Percentiles rank a stretch among this genome's conserved stretches.
Evolutionary conservation across 2,797 vertebrate species (phyloP).

Genomic region (Melanotaenia boesemani): DNA sequence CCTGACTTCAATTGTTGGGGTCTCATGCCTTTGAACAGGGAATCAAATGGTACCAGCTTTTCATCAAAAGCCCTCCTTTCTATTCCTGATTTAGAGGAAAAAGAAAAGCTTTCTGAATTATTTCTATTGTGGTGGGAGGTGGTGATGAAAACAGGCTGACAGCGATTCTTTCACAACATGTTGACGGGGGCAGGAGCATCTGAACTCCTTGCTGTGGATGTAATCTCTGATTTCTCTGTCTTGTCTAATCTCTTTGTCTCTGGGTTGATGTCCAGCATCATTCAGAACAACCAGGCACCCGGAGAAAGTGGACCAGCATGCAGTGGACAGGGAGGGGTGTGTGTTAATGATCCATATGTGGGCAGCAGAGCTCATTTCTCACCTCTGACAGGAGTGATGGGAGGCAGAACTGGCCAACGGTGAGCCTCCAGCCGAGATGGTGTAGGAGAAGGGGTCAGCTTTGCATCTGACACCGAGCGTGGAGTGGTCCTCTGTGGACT

Average conservation of each 20-base stretch:
- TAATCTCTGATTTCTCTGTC: constrained; percentile 79
- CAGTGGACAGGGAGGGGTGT: constrained; percentile 59
- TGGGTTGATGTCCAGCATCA: constrained; percentile 80
- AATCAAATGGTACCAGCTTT: constrained; percentile 93
- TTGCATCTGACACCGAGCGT: constrained; percentile 18
- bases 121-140: constrained; percentile 84
- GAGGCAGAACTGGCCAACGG: constrained; percentile 81
- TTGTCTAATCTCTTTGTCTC: constrained; percentile 67
- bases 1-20: constrained; percentile 84
- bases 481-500: constrained; percentile 58
- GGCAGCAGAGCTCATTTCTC: constrained; percentile 81
- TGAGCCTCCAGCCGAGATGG: constrained; percentile 76
- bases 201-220: constrained; percentile 81
- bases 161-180: constrained; percentile 83
- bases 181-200: constrained; percentile 87
- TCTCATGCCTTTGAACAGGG: constrained; percentile 87
- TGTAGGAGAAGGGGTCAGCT: constrained; percentile 71
- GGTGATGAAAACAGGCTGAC: constrained; percentile 83
- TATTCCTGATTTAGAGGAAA: constrained; percentile 70
- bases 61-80: constrained; percentile 87
- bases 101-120: constrained; percentile 91
- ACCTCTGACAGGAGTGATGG: constrained; percentile 87
- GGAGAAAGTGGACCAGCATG: constrained; percentile 78
- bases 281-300: constrained; percentile 73
- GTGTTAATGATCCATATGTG: constrained; percentile 84